Evolutionary conservation across 1,140 invertebrate genomes (phyloP), one percentile per base, ranked within the genome.

Genomic region (Panagrolaimus sp.): DNA sequence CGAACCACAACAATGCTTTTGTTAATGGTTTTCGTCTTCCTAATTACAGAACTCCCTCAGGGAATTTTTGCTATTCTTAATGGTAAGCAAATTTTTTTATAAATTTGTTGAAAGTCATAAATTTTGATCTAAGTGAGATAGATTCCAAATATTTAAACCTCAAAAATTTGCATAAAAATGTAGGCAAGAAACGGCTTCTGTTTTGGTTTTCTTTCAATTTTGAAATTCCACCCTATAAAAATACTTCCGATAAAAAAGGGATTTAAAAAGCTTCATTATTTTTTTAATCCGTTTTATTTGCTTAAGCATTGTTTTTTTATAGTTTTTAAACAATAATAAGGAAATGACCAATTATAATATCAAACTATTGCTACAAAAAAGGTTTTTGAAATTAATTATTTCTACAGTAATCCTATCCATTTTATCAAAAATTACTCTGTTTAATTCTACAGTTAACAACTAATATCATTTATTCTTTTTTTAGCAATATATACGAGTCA

Each of bases 1-100:
- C 67, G 69, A 17, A 65, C 45, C 0, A 73, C 58, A 21, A 76
- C 38, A 45, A 68, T 73, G 63, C 67, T 76, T 8, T 55, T 76
- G n/a, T 52, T 76, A 7, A 76, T 76, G 74, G 74, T 76, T 32
- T 55, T 67, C 43, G 72, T 76, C 10, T 76, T 76, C 32, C 44
- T 76, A 21, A 48, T 48, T 55, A 76, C 72, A n/a, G 74, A 76
- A 58, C 48, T 76, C 4, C 72, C 72, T 12, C 74, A 76, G 43
- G 74, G 74, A 38, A 62, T 76, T 14, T 71, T 72, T 44, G 74
- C 74, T 17, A 74, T 76, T 52, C 26, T 74, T 26, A 76, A 76
- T 58, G 74, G 72, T 73, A 67, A 62, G 58, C 21, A 24, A 24
- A 24, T 55, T 64, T 2, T 32, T 21, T 9, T 64, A 15, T 15